Evolutionary conservation across 2,797 vertebrate species (phyloP), one percentile per base, ranked within the genome.

Genomic region (Chaetodon trifasciatus): DNA sequence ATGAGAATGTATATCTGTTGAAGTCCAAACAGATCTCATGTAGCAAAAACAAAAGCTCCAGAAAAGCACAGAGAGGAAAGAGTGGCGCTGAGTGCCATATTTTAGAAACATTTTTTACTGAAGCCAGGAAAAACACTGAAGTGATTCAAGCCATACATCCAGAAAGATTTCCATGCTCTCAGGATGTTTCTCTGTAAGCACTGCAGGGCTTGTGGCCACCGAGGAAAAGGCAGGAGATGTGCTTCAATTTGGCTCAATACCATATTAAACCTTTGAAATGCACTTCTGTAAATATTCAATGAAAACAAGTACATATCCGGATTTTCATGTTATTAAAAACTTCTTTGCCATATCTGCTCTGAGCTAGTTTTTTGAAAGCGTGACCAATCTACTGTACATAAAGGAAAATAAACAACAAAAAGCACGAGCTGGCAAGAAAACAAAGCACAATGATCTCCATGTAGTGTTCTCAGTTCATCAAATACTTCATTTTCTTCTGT

Each of bases 141-240:
- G 76, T 86, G 88, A 89, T 86, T 87, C 71, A 82, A 89, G 84
- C 84, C 82, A 86, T 87, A 89, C 78, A 88, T 85, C 63, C 81
- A 90, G 71, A 83, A 78, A 91, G 84, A 80, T 91, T 91, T 92
- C 86, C 79, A 90, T 87, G 75, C 88, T 89, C 86, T 88, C 81
- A 85, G 88, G 78, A 86, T 73, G 81, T 90, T 57, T 89, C 78
- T 83, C 64, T 85, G 32, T 79, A 83, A 90, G 76, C 84, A 87
- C 83, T 64, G 63, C 53, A 66, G 76, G 87, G 83, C 80, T 78
- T 24, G 10, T 40, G 52, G 49, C 86, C 88, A 87, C 81, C 52
- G 21, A 75, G 68, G 72, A 78, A 84, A 77, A 76, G 56, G 76
- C 58, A 81, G 70, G 64, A 78, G 86, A 76, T 82, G 78, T 64